These are phyloP conservation scores for Pygocentrus nattereri DNA, from an alignment of 2,797 vertebrate genomes.

Conservation along the genomic window DNA sequence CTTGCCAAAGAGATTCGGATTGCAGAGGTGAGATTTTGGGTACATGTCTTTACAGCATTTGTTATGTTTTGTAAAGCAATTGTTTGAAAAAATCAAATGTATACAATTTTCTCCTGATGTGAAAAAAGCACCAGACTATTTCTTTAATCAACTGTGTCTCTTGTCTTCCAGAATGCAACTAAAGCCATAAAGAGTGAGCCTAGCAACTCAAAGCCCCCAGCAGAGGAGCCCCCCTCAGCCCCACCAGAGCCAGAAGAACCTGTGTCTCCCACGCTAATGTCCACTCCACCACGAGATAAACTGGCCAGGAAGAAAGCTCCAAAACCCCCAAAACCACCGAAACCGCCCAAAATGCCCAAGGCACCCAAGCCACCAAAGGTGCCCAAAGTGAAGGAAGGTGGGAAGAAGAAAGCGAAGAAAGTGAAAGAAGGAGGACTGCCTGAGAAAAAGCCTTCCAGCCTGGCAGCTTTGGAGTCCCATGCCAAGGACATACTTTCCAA, in stretches of 20 bases:
- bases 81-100: no score
- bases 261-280: slow-evolving; percentile 82
- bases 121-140: not conserved
- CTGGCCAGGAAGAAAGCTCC: slow-evolving; percentile 81
- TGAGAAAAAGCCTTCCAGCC: slow-evolving; percentile 87
- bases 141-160: not conserved
- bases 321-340: slow-evolving; percentile 80
- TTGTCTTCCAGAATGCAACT: slow-evolving; percentile 79
- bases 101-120: no score
- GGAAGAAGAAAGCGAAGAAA: slow-evolving; percentile 95
- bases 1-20: slow-evolving; percentile 98
- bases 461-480: slow-evolving; percentile 93
- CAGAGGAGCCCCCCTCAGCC: slow-evolving; percentile 83
- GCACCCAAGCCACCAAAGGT: slow-evolving; percentile 81
- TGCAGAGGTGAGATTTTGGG: no score
- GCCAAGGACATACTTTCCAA: slow-evolving; percentile 95
- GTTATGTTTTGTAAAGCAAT: no score
- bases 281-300: slow-evolving; percentile 86
- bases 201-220: slow-evolving; percentile 78
- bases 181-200: slow-evolving; percentile 90
- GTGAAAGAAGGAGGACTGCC: slow-evolving; percentile 81
- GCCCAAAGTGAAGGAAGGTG: slow-evolving; percentile 88
- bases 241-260: slow-evolving; percentile 85
- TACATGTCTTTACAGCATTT: no score
- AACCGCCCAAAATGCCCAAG: slow-evolving; percentile 80